Base-by-base conservation (phyloP, 1,140 invertebrate species). In the Drosophila melanica region DNA sequence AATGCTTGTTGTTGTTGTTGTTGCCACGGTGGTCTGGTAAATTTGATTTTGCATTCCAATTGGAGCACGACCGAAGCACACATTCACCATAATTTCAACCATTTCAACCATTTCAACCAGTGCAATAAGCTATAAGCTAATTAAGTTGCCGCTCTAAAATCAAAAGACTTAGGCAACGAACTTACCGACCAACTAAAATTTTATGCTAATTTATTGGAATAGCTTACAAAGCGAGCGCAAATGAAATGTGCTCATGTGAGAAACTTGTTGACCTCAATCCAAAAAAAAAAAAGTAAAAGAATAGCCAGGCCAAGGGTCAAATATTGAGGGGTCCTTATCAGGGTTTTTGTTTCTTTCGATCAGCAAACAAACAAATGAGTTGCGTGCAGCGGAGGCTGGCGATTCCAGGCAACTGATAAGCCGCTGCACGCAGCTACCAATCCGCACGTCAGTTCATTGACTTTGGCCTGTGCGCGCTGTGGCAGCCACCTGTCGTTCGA, bases 11-110 rank as follows among this genome's bases (percentile, higher is more conserved):
- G 47, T 63, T 51, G 45, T 64, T 60, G 62, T 64, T 85, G 75
- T 73, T 69, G 75, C 71, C 75, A 57, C 75, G 82, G 78, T 79
- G 84, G 82, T 81, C 82, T 60, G 39, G 72, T 59, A 67, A 74
- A 87, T 89, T 89, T 71, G 75, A 63, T 77, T 89, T 82, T 86
- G 84, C 82, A 84, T 87, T 89, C 70, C 79, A 90, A 89, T 89
- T 89, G 84, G 85, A 89, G 84, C 84, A 87, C 82, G 72, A 87
- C 84, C 76, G 47, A 79, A 67, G 10, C 50, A 37, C 58, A 89
- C 77, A 89, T 82, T 82, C 84, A 89, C 62, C 58, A 75, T 62
- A 68, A 70, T 68, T 77, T 77, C 42, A 71, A 62, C 69, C 72
- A 70, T 68, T 77, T 77, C 42, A 71, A 62, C 69, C 54, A 74